Percentiles rank a stretch among this genome's conserved stretches.
These are phyloP conservation scores for Sitobion miscanthi DNA, from an alignment of 1,140 invertebrate species.

Conservation along the genomic window DNA sequence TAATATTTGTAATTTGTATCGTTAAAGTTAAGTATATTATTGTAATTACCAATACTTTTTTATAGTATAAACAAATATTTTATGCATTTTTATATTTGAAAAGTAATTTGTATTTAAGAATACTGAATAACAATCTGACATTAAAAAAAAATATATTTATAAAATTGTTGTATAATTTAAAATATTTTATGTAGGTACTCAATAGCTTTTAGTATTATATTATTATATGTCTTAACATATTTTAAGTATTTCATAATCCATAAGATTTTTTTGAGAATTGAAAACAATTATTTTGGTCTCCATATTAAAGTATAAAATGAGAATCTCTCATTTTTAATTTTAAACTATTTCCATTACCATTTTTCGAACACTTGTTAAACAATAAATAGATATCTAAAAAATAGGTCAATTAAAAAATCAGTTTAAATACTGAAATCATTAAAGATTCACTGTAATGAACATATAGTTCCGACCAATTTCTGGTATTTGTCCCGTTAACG, in stretches of 20 bases:
- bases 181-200: background rate
- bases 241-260: too few species aligned
- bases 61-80: background rate
- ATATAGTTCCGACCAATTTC: background rate
- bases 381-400: background rate
- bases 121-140: background rate
- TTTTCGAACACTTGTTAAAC: background rate
- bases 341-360: background rate
- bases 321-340: background rate
- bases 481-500: background rate
- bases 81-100: background rate
- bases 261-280: background rate
- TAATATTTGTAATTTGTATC: too few species aligned
- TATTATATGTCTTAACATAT: too few species aligned
- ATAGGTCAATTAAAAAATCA: background rate
- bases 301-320: background rate
- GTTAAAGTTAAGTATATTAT: background rate
- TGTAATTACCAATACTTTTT: background rate
- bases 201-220: too few species aligned
- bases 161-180: background rate
- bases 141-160: background rate
- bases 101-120: background rate
- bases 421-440: background rate
- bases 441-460: background rate
- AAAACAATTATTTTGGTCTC: background rate